Evolutionary conservation across 2,888 invertebrate genomes (phyloP).

Genomic region (Mimumesa dahlbomi): DNA sequence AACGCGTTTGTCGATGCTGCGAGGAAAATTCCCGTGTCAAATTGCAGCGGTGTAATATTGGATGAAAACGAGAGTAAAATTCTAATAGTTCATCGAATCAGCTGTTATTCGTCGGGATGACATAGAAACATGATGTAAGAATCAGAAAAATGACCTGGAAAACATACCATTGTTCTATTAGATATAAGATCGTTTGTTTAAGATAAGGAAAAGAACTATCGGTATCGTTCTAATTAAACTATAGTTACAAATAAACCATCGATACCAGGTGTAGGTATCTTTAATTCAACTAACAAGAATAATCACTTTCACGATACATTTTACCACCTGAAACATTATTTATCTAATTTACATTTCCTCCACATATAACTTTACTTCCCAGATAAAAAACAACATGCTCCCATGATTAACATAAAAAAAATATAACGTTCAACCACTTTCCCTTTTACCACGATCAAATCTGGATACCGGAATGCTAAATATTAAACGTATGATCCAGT

Average conservation of each 20-base stretch:
- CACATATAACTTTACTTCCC: neutral
- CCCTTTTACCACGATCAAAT: too few species aligned
- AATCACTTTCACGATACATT: slow-evolving; percentile 34
- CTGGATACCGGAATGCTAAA: too few species aligned
- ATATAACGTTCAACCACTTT: too few species aligned
- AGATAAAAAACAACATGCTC: too few species aligned
- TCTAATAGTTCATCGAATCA: too few species aligned
- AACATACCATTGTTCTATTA: neutral
- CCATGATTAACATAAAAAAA: too few species aligned
- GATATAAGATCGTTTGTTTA: neutral
- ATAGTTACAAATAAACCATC: slow-evolving; percentile 21
- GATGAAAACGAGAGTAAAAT: too few species aligned
- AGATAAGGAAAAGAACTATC: neutral
- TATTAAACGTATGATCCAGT: too few species aligned
- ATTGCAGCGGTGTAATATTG: too few species aligned
- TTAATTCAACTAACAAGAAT: slow-evolving; percentile 11
- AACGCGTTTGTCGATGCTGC: neutral
- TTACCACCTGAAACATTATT: neutral
- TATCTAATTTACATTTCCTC: neutral
- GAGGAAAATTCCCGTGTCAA: neutral
- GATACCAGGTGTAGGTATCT: slow-evolving; percentile 37
- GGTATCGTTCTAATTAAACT: slow-evolving; percentile 24
- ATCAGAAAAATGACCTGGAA: neutral
- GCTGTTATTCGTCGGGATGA: too few species aligned
- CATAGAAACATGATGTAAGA: neutral